phyloP scores from a whole-genome alignment of 30 jellyfish, hydroid and myxozoan species.

The Mastigias papua region DNA sequence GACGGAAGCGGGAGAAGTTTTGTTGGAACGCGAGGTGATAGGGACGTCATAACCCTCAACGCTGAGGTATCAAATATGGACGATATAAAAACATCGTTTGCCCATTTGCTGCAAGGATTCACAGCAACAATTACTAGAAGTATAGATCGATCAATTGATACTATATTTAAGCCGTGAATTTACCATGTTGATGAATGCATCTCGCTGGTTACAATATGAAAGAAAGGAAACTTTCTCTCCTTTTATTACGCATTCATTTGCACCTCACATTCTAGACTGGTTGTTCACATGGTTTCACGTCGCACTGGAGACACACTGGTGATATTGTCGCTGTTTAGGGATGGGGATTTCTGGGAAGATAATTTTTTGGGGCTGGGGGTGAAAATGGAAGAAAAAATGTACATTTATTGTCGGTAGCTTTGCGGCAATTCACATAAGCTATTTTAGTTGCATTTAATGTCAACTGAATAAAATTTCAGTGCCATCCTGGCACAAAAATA shows the following conservation, averaged over 20 bases:
- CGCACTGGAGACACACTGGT: background rate
- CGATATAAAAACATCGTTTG: conserved; percentile 79
- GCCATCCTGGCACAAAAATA: background rate
- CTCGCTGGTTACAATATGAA: background rate
- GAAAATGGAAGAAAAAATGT: background rate
- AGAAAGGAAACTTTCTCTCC: too few relatives aligned
- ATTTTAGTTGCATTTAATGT: too few relatives aligned
- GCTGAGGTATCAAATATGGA: conserved; percentile 52
- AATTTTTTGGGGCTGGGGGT: background rate
- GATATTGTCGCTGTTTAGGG: background rate
- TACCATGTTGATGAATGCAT: background rate
- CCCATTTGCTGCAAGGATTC: conserved; percentile 71
- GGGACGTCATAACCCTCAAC: background rate
- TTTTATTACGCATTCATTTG: background rate
- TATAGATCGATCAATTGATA: conserved; percentile 69
- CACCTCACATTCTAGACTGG: background rate
- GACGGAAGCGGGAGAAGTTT: background rate
- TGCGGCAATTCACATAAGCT: background rate
- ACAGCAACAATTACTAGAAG: conserved; percentile 68
- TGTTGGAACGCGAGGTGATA: background rate
- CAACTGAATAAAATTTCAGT: background rate
- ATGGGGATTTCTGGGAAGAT: background rate
- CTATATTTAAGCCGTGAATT: conserved; percentile 49
- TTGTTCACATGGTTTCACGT: background rate
- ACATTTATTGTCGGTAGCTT: background rate